phyloP scores from a whole-genome alignment of 2,888 invertebrate genomes.

The Conomelus anceps region DNA sequence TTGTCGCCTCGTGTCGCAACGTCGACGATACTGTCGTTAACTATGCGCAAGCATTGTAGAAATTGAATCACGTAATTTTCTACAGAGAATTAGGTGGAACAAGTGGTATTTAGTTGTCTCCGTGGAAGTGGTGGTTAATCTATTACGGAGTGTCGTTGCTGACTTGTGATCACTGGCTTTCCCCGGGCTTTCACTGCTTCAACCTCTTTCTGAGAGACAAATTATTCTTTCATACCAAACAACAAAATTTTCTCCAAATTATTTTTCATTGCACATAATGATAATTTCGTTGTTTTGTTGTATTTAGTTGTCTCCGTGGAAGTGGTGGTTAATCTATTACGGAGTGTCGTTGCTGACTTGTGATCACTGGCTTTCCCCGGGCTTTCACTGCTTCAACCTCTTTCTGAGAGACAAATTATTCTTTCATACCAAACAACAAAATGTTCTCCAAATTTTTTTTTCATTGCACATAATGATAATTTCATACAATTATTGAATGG shows the following conservation, averaged over 20 bases:
- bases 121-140: background rate
- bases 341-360: background rate
- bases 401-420: no score
- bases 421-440: no score
- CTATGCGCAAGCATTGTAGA: background rate
- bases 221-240: no score
- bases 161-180: background rate
- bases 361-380: background rate
- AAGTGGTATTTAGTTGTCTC: slow-evolving; percentile 1
- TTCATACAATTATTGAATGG: no score
- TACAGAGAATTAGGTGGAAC: background rate
- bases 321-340: background rate
- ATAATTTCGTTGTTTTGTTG: no score
- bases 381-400: background rate
- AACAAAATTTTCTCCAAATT: no score
- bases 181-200: background rate
- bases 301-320: slow-evolving; percentile 1
- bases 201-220: no score
- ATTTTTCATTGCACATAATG: no score
- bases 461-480: no score
- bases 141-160: background rate
- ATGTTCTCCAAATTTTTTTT: no score
- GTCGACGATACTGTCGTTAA: background rate
- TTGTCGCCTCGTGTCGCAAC: background rate
- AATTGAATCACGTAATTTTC: slow-evolving; percentile 12